Conservation (phyloP, 2,113 vertebrate genomes). For the Redunca redunca region DNA sequence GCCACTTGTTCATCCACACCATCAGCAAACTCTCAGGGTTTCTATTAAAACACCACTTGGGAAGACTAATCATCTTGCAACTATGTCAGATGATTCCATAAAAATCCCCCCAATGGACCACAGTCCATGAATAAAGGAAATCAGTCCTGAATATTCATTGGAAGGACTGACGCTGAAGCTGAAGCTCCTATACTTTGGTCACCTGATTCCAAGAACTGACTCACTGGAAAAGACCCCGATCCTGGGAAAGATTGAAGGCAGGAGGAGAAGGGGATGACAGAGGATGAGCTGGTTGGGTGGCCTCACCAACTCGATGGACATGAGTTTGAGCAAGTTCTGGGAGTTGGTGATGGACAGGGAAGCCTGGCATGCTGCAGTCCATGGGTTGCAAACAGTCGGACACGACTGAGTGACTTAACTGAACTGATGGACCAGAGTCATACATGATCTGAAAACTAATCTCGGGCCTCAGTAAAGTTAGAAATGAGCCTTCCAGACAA, state of each 20-base stretch:
- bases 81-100: background rate
- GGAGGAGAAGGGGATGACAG: background rate
- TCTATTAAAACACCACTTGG: background rate
- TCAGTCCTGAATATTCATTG: background rate
- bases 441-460: background rate
- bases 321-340: background rate
- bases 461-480: background rate
- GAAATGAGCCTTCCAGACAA: background rate
- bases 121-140: background rate
- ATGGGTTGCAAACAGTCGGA: background rate
- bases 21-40: background rate
- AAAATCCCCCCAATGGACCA: background rate
- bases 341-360: background rate
- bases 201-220: background rate
- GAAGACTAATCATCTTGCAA: background rate
- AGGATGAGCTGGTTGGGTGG: background rate
- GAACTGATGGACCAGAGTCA: background rate
- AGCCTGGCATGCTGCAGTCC: background rate
- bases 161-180: background rate
- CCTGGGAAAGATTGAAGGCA: background rate
- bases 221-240: background rate
- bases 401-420: background rate
- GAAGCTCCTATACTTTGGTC: background rate
- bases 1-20: background rate
- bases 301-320: background rate